phyloP scores from a whole-genome alignment of 2,797 vertebrate species.

The Hoplostethus atlanticus region DNA sequence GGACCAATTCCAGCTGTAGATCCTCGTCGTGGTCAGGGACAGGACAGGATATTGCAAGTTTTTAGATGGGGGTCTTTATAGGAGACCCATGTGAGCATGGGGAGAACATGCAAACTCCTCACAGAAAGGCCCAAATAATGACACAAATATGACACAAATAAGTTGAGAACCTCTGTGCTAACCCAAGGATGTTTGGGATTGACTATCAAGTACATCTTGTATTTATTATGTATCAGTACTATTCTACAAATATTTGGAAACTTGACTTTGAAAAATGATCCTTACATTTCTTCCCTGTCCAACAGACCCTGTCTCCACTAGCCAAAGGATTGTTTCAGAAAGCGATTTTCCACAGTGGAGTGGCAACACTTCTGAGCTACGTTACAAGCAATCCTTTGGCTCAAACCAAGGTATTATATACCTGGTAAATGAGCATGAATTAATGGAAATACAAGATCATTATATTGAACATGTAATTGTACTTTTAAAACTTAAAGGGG shows the following conservation, averaged over 20 bases:
- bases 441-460: not conserved
- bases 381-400: slow-evolving; percentile 50
- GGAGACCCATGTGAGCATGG: too few species aligned
- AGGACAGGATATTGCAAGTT: too few species aligned
- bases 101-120: too few species aligned
- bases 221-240: not conserved
- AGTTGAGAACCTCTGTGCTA: not conserved
- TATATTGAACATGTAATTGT: not conserved
- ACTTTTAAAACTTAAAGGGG: not conserved
- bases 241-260: not conserved
- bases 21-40: too few species aligned
- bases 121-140: too few species aligned
- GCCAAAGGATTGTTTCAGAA: slow-evolving; percentile 88
- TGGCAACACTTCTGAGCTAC: slow-evolving; percentile 73
- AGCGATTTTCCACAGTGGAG: slow-evolving; percentile 90
- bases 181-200: not conserved
- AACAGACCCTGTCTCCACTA: slow-evolving; percentile 87
- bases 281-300: slow-evolving; percentile 22
- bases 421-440: not conserved
- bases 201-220: not conserved
- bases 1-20: too few species aligned
- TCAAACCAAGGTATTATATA: slow-evolving; percentile 66
- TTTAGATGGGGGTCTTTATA: too few species aligned
- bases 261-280: not conserved
- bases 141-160: too few species aligned